Base-by-base conservation (phyloP, 2,797 vertebrate species). In the Cetoscarus ocellatus region DNA sequence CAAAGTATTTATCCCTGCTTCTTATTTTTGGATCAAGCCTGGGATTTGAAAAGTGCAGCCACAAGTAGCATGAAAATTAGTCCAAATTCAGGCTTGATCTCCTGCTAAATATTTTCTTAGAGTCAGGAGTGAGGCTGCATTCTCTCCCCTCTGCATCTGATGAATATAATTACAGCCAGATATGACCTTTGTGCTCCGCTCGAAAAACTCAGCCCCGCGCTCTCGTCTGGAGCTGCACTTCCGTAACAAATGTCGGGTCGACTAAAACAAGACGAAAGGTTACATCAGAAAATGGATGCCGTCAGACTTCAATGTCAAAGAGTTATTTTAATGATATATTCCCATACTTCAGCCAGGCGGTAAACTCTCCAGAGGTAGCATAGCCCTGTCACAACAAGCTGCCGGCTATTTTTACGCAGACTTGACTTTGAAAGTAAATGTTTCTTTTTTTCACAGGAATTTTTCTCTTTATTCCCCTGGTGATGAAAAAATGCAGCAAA, bases 131-230 rank as follows among this genome's bases (percentile, higher is more conserved):
- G 59, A 83, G 73, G 62, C 78, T 79, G 86, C 74, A 69, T 87
- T 86, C 84, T 73, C 79, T 81, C 73, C 12, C 27, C 60, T 67
- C 86, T 86, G 84, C 81, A 85, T 88, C 85, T 93, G 92, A 94
- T 92, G 91, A 90, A 88, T 91, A 92, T 93, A 94, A 93, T 94
- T 93, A 93, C 90, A 94, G 94, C 89, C 93, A 94, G 93, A 95
- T 93, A 92, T 91, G 94, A 95, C 92, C 93, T 93, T 86, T 92
- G 91, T 61, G 87, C 91, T 90, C 88, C 3, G 85, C 75, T 86
- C 80, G 76, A 93, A 92, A 94, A 94, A 85, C 84, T 74, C 78
- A 84, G 82, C 77, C 77, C 83, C n/a, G 87, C 86, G 63, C 86
- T 88, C 88, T 85, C 82, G 75, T 91, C 88, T 87, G 75, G 89